These are phyloP conservation scores for Polydrusus cervinus DNA, from an alignment of 2,888 invertebrate species.

Conservation along the genomic window DNA sequence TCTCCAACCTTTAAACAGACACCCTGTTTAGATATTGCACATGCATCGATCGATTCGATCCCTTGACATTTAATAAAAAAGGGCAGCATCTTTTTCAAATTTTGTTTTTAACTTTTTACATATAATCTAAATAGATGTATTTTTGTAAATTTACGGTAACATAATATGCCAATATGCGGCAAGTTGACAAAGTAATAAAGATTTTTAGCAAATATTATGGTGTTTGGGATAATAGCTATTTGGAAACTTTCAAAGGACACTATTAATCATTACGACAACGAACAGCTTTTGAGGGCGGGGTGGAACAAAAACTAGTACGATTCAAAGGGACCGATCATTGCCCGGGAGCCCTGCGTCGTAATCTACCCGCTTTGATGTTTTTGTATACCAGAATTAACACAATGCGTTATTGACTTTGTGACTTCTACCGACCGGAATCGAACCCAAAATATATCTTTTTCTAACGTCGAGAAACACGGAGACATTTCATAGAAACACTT, in stretches of 20 bases:
- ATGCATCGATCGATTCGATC: too few relatives aligned
- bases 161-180: constrained; percentile 22
- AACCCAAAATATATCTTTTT: constrained; percentile 43
- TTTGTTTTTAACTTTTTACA: too few relatives aligned
- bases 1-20: too few relatives aligned
- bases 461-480: constrained; percentile 38
- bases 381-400: constrained; percentile 39
- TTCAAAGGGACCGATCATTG: constrained; percentile 48
- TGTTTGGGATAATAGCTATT: constrained; percentile 49
- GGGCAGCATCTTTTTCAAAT: too few relatives aligned
- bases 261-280: constrained; percentile 49
- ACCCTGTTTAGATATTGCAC: too few relatives aligned
- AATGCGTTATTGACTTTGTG: constrained; percentile 51
- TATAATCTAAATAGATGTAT: too few relatives aligned
- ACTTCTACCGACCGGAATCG: constrained; percentile 47
- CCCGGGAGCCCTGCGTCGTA: constrained; percentile 48
- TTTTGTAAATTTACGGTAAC: too few relatives aligned
- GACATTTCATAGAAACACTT: constrained; percentile 1
- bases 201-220: constrained; percentile 54
- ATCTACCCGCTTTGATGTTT: constrained; percentile 51
- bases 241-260: constrained; percentile 45
- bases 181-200: constrained; percentile 43
- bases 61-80: too few relatives aligned
- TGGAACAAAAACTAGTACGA: constrained; percentile 41
- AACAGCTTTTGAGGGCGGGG: constrained; percentile 48